Base-by-base conservation (phyloP, 1,140 invertebrate genomes). In the Drosophila parabipectinata region DNA sequence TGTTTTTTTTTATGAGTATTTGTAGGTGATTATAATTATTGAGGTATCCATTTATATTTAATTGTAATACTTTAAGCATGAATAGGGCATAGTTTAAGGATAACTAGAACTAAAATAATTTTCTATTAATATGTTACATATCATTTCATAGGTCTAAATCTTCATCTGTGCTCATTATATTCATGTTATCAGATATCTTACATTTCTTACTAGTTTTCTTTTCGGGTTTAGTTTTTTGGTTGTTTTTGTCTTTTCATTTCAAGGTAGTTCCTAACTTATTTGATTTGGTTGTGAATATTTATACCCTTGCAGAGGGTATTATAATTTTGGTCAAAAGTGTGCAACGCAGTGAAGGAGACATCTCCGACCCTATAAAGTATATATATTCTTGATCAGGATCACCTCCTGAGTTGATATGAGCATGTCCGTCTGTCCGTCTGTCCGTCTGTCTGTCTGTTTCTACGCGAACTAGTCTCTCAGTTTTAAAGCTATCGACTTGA, bases 41-140 rank as follows among this genome's bases (percentile, higher is more conserved):
- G 15, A 53, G 51, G 30, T 54, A 54, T 14, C 10, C 12, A 39
- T 39, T 39, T 14, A 54, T 21, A 21, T 21, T 21, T 2, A 21
- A 15, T 21, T 53, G 28, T 37, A 37, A 34, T 53, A 53, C 18
- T 21, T 18, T 53, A 32, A 53, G 14, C 51, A 53, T 53, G 45
- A 5, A 5, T 47, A 47, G 30, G 32, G 32, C 0, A 37, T 37
- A 24, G 3, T 3, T 18, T 45, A 26, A 48, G 9, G 21, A 3
- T 37, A 21, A 30, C 34, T 54, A 39, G 12, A 39, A 18, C 1
- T 53, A 37, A 9, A 32, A 30, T 53, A 41, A 21, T 53, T 9
- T 12, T 37, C 7, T 21, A 34, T 32, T 2, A 7, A 21, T 39
- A 12, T 21, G 21, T n/a, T 30, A 30, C 15, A 9, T n/a, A 15